Evolutionary conservation across 2,888 invertebrate genomes (phyloP), one percentile per base, ranked within the genome.

Genomic region (Heliothis peltigera): DNA sequence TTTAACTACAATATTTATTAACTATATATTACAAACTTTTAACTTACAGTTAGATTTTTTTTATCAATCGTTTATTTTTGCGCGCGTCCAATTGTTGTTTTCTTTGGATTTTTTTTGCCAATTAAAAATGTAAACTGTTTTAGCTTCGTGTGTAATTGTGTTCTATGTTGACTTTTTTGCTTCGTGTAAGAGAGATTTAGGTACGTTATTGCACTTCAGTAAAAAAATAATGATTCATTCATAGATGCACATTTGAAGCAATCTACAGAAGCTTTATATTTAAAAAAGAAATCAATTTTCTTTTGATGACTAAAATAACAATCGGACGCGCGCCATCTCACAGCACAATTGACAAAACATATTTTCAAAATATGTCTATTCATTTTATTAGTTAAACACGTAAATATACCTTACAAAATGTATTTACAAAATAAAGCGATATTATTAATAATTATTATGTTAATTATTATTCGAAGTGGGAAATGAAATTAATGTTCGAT

Each of bases 261-360:
- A 48, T 51, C 4, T 42, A 71, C 22, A 15, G 10, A 8, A 61
- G 22, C 12, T 58, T 59, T 6, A 19, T 46, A 52, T 58, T 65
- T 10, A 42, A 53, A 52, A 35, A 42, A 61, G 52, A n/a, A n/a
- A n/a, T n/a, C n/a, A n/a, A n/a, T 51, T 55, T 70, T 51, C 57
- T 51, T 54, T 75, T 67, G 74, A 68, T 44, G 62, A 54, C 51
- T 75, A 88, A 90, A 86, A 75, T 86, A 91, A 83, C 87, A 92
- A 90, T 90, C 85, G 86, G 89, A 85, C 83, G 68, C 87, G 82
- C 86, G 83, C 80, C 70, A 79, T 83, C 81, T 95, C 94, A 94
- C 93, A 94, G 93, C 93, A 93, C 95, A 94, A 95, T 94, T 94
- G 95, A 95, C 92, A 94, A 94, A 94, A 94, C 93, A 94, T 93